Evolutionary conservation across 2,113 vertebrate species (phyloP).

Genomic region (Parotia lawesii): DNA sequence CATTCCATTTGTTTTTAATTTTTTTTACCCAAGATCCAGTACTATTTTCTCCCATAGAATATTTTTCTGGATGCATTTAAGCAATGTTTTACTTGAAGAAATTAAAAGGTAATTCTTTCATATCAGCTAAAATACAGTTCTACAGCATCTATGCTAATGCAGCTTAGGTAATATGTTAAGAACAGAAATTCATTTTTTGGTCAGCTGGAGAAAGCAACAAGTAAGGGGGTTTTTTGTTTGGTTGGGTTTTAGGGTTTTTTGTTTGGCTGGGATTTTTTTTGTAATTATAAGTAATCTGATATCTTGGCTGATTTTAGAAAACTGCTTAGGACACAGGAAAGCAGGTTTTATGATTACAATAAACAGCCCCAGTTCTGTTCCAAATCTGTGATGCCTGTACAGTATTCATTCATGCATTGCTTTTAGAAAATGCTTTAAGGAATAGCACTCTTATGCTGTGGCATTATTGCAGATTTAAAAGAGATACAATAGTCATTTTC

Average conservation of each 20-base stretch:
- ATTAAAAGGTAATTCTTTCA: background rate
- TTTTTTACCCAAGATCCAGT: background rate
- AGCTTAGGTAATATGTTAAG: background rate
- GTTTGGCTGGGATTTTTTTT: too few relatives aligned
- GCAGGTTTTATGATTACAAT: background rate
- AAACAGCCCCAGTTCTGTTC: background rate
- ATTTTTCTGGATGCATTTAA: background rate
- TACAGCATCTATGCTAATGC: background rate
- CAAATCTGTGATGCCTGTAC: background rate
- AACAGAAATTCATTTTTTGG: background rate
- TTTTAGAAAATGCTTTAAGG: background rate
- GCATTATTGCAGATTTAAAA: background rate
- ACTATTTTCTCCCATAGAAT: background rate
- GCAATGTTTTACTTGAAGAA: background rate
- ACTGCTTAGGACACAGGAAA: background rate
- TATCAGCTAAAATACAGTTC: background rate
- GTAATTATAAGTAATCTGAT: background rate
- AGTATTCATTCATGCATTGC: background rate
- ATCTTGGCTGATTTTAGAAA: background rate
- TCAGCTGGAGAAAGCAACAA: background rate
- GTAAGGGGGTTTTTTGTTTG: background rate
- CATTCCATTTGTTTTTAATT: background rate
- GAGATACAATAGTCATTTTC: background rate
- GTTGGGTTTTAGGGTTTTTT: background rate
- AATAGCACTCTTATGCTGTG: background rate